Evolutionary conservation across 2,888 invertebrate genomes (phyloP).

Genomic region (Uloborus plumipes): DNA sequence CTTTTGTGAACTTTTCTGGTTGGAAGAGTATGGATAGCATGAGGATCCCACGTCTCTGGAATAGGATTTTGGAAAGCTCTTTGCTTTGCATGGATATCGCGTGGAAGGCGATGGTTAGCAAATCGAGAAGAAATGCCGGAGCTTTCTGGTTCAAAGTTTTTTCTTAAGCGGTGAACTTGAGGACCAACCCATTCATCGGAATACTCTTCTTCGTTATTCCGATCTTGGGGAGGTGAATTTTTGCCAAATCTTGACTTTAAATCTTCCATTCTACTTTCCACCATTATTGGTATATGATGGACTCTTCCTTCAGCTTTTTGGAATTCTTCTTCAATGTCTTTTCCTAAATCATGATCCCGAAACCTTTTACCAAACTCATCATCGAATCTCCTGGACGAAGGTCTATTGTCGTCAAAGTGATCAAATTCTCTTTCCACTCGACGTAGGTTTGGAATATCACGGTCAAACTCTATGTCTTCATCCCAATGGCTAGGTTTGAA

Average conservation of each 20-base stretch:
- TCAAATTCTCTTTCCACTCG: slow-evolving; percentile 37
- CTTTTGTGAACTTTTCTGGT: slow-evolving; percentile 38
- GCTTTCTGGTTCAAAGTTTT: slow-evolving; percentile 51
- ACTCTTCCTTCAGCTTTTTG: slow-evolving; percentile 54
- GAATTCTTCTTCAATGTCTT: slow-evolving; percentile 39
- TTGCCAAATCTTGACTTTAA: slow-evolving; percentile 35
- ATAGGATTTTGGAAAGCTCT: slow-evolving; percentile 18
- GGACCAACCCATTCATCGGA: slow-evolving; percentile 44
- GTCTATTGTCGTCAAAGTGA: slow-evolving; percentile 18
- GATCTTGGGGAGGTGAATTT: slow-evolving; percentile 29
- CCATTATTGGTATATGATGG: slow-evolving; percentile 66
- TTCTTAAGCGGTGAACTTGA: slow-evolving; percentile 49
- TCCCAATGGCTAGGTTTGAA: slow-evolving; percentile 48
- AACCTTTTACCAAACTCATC: slow-evolving; percentile 26
- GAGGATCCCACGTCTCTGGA: slow-evolving; percentile 47
- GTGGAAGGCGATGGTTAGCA: slow-evolving; percentile 18
- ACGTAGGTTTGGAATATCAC: slow-evolving; percentile 27
- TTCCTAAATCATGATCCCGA: slow-evolving; percentile 6
- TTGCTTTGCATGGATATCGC: slow-evolving; percentile 5
- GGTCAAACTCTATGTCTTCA: slow-evolving; percentile 23
- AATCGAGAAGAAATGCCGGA: background rate
- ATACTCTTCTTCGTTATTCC: slow-evolving; percentile 33
- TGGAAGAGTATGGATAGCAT: slow-evolving; percentile 43
- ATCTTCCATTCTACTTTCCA: slow-evolving; percentile 57
- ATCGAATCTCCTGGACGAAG: slow-evolving; percentile 9